Evolutionary conservation across 2,113 vertebrate genomes (phyloP), one percentile per base, ranked within the genome.

Genomic region (Oreotrochilus melanogaster): DNA sequence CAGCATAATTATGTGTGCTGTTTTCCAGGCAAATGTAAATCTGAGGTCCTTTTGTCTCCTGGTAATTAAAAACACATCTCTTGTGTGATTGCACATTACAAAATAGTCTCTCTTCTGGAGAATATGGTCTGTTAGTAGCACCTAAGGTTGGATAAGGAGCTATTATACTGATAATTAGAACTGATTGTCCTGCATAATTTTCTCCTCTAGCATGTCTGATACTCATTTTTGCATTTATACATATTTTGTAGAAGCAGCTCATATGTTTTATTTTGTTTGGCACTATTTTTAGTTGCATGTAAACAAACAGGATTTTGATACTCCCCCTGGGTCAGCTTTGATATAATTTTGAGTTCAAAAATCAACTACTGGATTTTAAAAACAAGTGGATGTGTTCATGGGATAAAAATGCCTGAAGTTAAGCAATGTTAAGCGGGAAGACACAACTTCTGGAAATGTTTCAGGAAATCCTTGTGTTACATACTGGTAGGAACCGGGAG

Each of bases 11-110:
- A 56, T 73, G 74, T 80, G 53, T 62, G 71, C 50, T 90, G 72
- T 83, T 92, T 96, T 93, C 79, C 86, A 95, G 42, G 28, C 45
- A 91, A 94, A 94, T 94, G 53, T 92, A 88, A 86, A 95, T 94
- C 27, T 15, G 53, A 89, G 50, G 42, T 83, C 42, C 42, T 90
- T 89, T 93, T 93, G n/a, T 83, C 54, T 86, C 78, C 82, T 88
- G 47, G 45, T 73, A 94, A 88, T 94, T 86, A 94, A 88, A 94
- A 90, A 70, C 67, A 80, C 45, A 62, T 96, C 37, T 83, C 75
- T 76, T 69, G 6, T 39, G 22, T 0, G 4, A 80, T 33, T 90
- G 37, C 9, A 57, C 28, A 35, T 80, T 76, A 73, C 11, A 53
- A 70, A 94, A 76, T 35, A 61, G 28, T 65, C 18, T 92, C 19